Percentiles rank a stretch among this genome's conserved stretches.
phyloP scores from a whole-genome alignment of 2,113 vertebrate species.

The Lasiurus cinereus region DNA sequence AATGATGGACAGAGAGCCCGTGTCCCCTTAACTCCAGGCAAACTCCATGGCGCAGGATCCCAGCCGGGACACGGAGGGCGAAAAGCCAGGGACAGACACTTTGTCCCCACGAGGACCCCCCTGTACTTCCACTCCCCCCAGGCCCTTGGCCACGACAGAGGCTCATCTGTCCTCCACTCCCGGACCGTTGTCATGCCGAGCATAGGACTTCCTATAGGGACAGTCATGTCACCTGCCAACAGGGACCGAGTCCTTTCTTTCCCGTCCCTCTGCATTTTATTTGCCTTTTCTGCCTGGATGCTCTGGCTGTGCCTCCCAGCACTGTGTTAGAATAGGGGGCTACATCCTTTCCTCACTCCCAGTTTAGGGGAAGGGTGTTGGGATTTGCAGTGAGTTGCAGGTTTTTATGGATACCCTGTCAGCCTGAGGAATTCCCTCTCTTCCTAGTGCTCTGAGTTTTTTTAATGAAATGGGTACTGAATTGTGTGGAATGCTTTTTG shows the following conservation, averaged over 20 bases:
- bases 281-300: not conserved
- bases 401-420: not conserved
- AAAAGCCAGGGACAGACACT: not conserved
- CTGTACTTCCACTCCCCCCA: not conserved
- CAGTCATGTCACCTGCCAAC: not conserved
- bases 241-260: not conserved
- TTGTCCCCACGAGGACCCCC: not conserved
- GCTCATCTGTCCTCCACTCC: not conserved
- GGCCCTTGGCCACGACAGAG: not conserved
- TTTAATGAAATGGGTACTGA: not conserved
- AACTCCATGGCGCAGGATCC: not conserved
- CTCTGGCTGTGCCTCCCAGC: not conserved
- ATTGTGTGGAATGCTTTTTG: constrained; percentile 11
- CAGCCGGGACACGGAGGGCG: not conserved
- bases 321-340: not conserved
- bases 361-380: not conserved
- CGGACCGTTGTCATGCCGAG: not conserved
- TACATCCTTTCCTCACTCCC: not conserved
- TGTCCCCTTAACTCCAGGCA: not conserved
- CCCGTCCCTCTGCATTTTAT: not conserved
- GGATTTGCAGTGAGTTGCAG: not conserved
- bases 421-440: not conserved
- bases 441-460: not conserved
- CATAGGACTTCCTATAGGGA: not conserved
- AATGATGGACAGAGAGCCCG: not conserved